phyloP scores from a whole-genome alignment of 1,140 invertebrate genomes.

The Laupala kohalensis region DNA sequence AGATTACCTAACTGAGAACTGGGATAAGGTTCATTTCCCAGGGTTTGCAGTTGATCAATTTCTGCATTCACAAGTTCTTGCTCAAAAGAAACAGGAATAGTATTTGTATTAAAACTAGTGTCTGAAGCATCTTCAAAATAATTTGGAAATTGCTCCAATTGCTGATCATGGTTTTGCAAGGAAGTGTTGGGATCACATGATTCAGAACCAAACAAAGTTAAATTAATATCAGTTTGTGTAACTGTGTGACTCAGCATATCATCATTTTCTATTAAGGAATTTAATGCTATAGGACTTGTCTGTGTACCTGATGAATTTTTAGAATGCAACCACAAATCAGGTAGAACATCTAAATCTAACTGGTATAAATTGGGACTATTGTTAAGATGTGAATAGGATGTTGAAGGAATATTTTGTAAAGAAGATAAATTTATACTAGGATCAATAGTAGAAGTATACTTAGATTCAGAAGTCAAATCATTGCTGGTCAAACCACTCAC shows the following conservation, averaged over 20 bases:
- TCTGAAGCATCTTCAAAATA: constrained; percentile 20
- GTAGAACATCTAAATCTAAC: constrained; percentile 27
- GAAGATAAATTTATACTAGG: constrained; percentile 22
- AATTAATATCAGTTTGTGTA: constrained; percentile 25
- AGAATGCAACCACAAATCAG: constrained; percentile 32
- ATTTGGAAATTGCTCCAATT: too few species aligned
- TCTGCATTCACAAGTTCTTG: constrained; percentile 17
- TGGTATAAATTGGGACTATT: constrained; percentile 26
- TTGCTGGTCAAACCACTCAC: too few species aligned
- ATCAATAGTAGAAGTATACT: background rate
- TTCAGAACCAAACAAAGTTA: constrained; percentile 15
- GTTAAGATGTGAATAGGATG: background rate
- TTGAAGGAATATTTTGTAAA: constrained; percentile 29
- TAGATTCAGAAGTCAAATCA: background rate
- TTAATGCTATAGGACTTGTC: constrained; percentile 25
- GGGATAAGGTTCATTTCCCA: constrained; percentile 27
- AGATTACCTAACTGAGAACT: constrained; percentile 5
- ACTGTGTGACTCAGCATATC: constrained; percentile 23
- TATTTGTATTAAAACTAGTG: constrained; percentile 6
- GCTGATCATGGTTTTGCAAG: too few species aligned
- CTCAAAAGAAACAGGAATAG: constrained; percentile 18
- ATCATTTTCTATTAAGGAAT: constrained; percentile 2
- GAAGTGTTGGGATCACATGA: constrained; percentile 9
- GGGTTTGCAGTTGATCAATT: constrained; percentile 11
- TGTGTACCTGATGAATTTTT: constrained; percentile 30